Evolutionary conservation across 2,113 vertebrate species (phyloP).

Genomic region (Actinemys pallida): DNA sequence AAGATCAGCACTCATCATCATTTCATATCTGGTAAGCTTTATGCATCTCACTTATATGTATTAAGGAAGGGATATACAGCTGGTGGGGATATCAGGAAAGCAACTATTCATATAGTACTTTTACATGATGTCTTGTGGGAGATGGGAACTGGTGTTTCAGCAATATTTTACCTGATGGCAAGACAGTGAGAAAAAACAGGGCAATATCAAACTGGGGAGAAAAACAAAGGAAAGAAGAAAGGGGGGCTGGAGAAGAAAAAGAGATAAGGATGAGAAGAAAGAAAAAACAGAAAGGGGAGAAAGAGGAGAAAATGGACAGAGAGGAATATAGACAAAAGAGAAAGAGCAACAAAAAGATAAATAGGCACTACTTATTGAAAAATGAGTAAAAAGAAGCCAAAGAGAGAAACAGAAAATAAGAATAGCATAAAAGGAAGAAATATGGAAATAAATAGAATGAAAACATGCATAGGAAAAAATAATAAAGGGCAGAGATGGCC

Average conservation of each 20-base stretch:
- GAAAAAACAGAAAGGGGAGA: not conserved
- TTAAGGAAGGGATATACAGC: not conserved
- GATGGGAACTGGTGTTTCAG: constrained; percentile 35
- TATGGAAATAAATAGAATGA: not conserved
- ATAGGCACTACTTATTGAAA: not conserved
- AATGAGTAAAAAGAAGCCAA: not conserved
- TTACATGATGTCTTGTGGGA: constrained; percentile 57
- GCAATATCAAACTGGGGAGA: constrained; percentile 12
- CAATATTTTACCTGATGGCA: constrained; percentile 46
- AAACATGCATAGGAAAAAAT: not conserved
- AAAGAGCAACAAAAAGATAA: not conserved
- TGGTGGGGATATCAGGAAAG: constrained; percentile 48
- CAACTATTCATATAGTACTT: constrained; percentile 53
- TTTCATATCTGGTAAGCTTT: not conserved
- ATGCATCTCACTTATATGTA: not conserved
- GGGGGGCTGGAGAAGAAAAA: not conserved
- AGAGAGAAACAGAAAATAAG: not conserved
- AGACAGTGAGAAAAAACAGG: constrained; percentile 30
- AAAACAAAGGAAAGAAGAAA: constrained; percentile 20
- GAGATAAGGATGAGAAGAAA: not conserved
- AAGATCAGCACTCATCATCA: not conserved
- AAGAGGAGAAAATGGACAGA: not conserved
- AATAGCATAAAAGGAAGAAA: no score
- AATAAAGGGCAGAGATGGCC: no score
- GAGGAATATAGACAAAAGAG: not conserved